Conservation (phyloP, 2,888 invertebrate species). For the Salticus scenicus region DNA sequence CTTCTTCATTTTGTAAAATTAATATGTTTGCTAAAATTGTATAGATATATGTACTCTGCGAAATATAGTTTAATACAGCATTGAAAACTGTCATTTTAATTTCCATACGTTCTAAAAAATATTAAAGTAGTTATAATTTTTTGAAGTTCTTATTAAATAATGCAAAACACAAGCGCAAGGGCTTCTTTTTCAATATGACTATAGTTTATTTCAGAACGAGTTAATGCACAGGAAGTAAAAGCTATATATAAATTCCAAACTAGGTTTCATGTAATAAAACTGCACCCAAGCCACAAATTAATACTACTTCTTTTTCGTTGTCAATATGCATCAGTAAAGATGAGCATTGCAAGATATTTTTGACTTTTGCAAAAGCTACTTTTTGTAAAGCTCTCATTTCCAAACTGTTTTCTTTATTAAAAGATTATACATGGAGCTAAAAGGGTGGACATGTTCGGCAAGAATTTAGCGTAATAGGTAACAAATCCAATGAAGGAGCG, state of each 20-base stretch:
- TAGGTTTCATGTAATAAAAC: slow-evolving; percentile 73
- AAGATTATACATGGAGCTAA: slow-evolving; percentile 71
- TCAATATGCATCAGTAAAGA: slow-evolving; percentile 74
- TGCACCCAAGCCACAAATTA: slow-evolving; percentile 73
- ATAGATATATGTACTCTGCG: too few species aligned
- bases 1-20: too few species aligned
- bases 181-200: slow-evolving; percentile 72
- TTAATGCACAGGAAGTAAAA: slow-evolving; percentile 71
- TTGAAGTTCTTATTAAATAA: too few species aligned
- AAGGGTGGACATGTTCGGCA: slow-evolving; percentile 71
- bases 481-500: slow-evolving; percentile 73
- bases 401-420: slow-evolving; percentile 70
- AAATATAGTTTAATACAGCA: too few species aligned
- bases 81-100: too few species aligned
- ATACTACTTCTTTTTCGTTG: slow-evolving; percentile 72
- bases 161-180: too few species aligned
- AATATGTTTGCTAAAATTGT: too few species aligned
- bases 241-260: slow-evolving; percentile 74
- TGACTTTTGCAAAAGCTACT: slow-evolving; percentile 71
- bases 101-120: too few species aligned
- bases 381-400: slow-evolving; percentile 63
- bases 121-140: too few species aligned
- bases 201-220: slow-evolving; percentile 70
- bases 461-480: slow-evolving; percentile 73
- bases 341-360: slow-evolving; percentile 71